These are phyloP conservation scores for Ancistrus triradiatus DNA, from an alignment of 2,113 vertebrate species.

Conservation along the genomic window DNA sequence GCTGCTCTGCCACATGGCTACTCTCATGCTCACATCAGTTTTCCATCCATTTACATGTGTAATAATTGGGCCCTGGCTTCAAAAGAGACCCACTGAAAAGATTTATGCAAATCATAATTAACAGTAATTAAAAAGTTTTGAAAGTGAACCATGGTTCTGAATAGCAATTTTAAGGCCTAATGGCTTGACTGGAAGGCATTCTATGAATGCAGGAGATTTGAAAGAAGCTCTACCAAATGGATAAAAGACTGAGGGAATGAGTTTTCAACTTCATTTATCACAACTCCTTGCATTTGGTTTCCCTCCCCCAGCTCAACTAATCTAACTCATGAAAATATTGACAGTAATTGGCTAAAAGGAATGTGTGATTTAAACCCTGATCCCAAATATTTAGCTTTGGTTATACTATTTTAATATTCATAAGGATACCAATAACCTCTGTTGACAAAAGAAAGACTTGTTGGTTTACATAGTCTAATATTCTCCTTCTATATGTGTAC, in stretches of 20 bases:
- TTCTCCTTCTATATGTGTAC: background rate
- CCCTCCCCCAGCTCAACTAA: no score
- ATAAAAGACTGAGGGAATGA: background rate
- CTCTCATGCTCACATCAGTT: constrained; percentile 52
- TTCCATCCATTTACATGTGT: constrained; percentile 70
- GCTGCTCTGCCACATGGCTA: constrained; percentile 11
- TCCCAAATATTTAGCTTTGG: no score
- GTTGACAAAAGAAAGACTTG: no score
- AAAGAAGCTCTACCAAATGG: background rate
- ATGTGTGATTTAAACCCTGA: no score
- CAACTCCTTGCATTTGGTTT: no score
- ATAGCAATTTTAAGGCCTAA: constrained; percentile 67
- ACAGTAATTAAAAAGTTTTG: constrained; percentile 76
- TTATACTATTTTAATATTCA: no score
- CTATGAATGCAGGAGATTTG: constrained; percentile 29
- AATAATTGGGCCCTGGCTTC: constrained; percentile 68
- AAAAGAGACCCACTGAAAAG: constrained; percentile 74
- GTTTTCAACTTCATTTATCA: no score
- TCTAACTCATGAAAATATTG: no score
- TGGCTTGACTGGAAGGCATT: constrained; percentile 62
- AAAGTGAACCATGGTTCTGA: constrained; percentile 66
- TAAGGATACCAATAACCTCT: no score
- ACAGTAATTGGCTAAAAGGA: background rate
- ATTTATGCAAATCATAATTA: constrained; percentile 82
- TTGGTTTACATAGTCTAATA: background rate